Conservation (phyloP, 2,113 vertebrate species). For the Mola mola region DNA sequence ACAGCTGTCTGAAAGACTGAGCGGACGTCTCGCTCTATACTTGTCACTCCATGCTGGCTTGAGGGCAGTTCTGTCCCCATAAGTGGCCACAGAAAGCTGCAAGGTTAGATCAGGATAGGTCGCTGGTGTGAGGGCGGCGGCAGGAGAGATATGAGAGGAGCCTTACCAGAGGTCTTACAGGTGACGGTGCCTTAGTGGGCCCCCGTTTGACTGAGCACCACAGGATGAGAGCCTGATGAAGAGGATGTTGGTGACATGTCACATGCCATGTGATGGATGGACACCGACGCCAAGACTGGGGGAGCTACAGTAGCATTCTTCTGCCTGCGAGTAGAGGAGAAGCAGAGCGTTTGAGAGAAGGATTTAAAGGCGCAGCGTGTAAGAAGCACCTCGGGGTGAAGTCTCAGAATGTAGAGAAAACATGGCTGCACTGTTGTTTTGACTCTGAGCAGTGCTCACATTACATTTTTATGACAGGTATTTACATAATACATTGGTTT, state of each 20-base stretch:
- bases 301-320: constrained; percentile 21
- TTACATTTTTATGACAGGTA: neutral
- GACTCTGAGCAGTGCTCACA: neutral
- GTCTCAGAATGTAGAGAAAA: constrained; percentile 12
- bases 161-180: constrained; percentile 38
- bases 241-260: constrained; percentile 56
- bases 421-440: neutral
- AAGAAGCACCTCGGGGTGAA: constrained; percentile 29
- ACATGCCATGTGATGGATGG: constrained; percentile 42
- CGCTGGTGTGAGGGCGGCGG: neutral
- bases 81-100: constrained; percentile 45
- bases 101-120: constrained; percentile 30
- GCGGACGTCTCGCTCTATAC: constrained; percentile 2
- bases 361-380: constrained; percentile 39
- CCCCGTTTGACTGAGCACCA: constrained; percentile 47
- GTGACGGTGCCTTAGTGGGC: constrained; percentile 18
- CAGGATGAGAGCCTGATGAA: constrained; percentile 46
- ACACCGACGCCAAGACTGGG: constrained; percentile 1
- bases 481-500: neutral
- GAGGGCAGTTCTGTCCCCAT: constrained; percentile 42
- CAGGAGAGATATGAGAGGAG: constrained; percentile 45
- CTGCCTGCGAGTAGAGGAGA: constrained; percentile 18
- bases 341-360: constrained; percentile 26
- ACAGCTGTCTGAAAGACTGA: constrained; percentile 45
- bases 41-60: constrained; percentile 27